phyloP scores from a whole-genome alignment of 2,113 vertebrate species.

The Arizona elegans region DNA sequence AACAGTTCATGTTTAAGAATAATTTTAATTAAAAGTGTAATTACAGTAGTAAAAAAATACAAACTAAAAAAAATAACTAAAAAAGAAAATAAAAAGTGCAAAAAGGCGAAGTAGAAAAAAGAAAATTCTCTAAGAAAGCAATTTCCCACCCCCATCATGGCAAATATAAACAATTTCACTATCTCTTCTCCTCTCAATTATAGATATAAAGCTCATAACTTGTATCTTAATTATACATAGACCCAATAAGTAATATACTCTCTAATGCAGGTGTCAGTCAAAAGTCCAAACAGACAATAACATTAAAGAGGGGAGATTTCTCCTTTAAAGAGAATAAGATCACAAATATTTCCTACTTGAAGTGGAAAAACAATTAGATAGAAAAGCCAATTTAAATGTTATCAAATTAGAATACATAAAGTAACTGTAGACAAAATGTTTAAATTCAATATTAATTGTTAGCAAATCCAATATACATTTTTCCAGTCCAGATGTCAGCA shows the following conservation, averaged over 20 bases:
- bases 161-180: neutral
- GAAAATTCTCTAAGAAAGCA: neutral
- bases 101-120: neutral
- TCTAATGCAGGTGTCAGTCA: neutral
- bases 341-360: neutral
- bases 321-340: neutral
- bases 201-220: neutral
- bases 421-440: neutral
- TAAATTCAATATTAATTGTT: neutral
- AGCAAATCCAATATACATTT: neutral
- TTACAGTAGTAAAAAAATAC: neutral
- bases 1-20: neutral
- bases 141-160: neutral
- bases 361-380: neutral
- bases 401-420: neutral
- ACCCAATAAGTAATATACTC: neutral
- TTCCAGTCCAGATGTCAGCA: neutral
- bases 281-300: neutral
- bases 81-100: neutral
- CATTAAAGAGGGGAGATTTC: too few species aligned
- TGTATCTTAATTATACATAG: neutral
- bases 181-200: neutral
- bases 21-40: neutral
- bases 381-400: neutral
- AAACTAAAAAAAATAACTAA: neutral